Conservation (phyloP, 2,888 invertebrate genomes). For the Gari tellinella region DNA sequence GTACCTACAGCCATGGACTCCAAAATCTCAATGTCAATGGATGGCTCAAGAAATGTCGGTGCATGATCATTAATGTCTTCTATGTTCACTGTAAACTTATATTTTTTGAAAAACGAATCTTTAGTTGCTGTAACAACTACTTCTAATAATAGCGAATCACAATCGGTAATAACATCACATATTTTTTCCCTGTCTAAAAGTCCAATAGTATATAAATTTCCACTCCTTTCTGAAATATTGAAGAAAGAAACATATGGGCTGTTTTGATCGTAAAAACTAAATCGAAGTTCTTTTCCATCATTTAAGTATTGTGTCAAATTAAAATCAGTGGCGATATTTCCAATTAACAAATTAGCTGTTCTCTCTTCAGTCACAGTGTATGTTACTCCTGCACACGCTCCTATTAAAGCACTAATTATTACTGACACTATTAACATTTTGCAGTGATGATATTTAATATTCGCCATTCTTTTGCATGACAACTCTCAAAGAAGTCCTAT, state of each 20-base stretch:
- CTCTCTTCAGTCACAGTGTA: conserved; percentile 62
- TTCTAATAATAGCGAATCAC: conserved; percentile 64
- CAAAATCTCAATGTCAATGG: conserved; percentile 66
- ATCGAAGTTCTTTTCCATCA: conserved; percentile 62
- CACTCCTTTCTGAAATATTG: conserved; percentile 66
- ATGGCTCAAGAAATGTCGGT: conserved; percentile 70
- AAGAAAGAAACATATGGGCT: conserved; percentile 64
- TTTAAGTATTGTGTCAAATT: conserved; percentile 60
- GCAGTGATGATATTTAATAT: neutral
- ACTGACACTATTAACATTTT: conserved; percentile 11
- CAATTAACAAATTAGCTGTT: conserved; percentile 57
- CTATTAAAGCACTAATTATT: conserved; percentile 6
- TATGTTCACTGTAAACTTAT: conserved; percentile 75
- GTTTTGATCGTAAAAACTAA: conserved; percentile 69
- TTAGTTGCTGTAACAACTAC: conserved; percentile 73
- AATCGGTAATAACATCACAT: conserved; percentile 65
- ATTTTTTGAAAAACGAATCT: conserved; percentile 72
- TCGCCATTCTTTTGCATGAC: neutral
- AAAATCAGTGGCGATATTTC: conserved; percentile 72
- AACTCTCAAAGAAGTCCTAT: neutral
- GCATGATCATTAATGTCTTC: conserved; percentile 80
- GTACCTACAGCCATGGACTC: conserved; percentile 68
- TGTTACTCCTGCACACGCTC: conserved; percentile 32
- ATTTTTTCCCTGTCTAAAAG: conserved; percentile 72
- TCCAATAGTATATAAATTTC: conserved; percentile 64